Evolutionary conservation across 2,113 vertebrate species (phyloP), one percentile per base, ranked within the genome.

Genomic region (Halcyon senegalensis): DNA sequence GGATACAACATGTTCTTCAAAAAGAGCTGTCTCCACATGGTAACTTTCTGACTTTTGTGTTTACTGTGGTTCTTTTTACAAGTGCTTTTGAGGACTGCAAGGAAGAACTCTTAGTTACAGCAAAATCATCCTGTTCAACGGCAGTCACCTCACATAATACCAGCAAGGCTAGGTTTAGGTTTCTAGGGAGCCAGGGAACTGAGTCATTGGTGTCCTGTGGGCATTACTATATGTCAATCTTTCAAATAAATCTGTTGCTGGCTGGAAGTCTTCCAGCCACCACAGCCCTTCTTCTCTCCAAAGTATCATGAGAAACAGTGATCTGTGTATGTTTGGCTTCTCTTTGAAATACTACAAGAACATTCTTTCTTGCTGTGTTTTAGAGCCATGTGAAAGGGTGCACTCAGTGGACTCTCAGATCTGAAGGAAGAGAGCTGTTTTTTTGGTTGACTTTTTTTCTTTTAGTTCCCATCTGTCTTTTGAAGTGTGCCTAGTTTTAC

Each of bases 311-410:
- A 93, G 51, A 91, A 83, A 90, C 31, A 80, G n/a, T 37, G 39
- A 83, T 87, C 86, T 92, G 51, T 89, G 67, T 5, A 3, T 73
- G 44, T 74, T 94, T 76, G 75, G 43, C 79, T 96, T 93, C 80
- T 79, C 78, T 96, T 94, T 96, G 96, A 97, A 96, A 96, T 93
- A 44, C n/a, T 95, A 59, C 39, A 69, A 87, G 92, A 87, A 92
- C 44, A 43, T 19, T 79, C 39, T 94, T 94, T 90, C 63, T 91
- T 96, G 60, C 69, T 95, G 59, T 35, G 17, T 93, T 95, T 96
- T 80, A 95, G 63, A 55, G 50, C 62, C 13, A 14, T 76, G 60
- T 74, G 83, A 83, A 64, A 83, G 62, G 59, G 31, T 72, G 6
- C 46, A 60, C 44, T 76, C 64, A 13, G 35, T 81, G 51, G 87